Evolutionary conservation across 2,113 vertebrate genomes (phyloP), one percentile per base, ranked within the genome.

Genomic region (Sturnira hondurensis): DNA sequence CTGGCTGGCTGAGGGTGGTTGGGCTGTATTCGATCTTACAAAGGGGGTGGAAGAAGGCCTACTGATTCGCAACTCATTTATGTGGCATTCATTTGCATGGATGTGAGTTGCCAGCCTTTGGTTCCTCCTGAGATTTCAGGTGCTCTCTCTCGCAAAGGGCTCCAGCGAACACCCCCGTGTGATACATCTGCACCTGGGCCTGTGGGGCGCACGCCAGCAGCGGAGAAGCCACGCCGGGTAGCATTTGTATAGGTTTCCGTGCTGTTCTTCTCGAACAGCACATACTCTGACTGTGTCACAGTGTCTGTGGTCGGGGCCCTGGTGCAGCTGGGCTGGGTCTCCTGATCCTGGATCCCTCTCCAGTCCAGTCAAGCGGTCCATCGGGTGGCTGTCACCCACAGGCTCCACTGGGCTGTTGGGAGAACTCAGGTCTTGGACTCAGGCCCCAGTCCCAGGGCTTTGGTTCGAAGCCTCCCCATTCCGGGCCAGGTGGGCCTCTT

Each of bases 231-330:
- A 50, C 70, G 77, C 56, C 43, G 2, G 3, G 2, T 1, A 11
- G 36, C 50, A 20, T 28, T 50, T 28, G 20, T 24, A 41, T 17
- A 52, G 52, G 19, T 54, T 22, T 20, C 19, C 19, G 5, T 54
- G 52, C 19, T 6, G 20, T 33, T 71, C 56, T 19, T 47, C 56
- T 22, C 0, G 15, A 24, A 38, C 26, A 24, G 43, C 47, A 24
- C n/a, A n/a, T n/a, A 0, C n/a, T 6, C 28, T 17, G 5, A 5
- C n/a, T 26, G 8, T 24, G 36, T 94, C 41, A 7, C 13, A 0
- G 61, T 20, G 14, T 61, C n/a, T 77, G 26, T 58, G 61, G 38
- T 83, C 68, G 24, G 68, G 67, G n/a, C 3, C 14, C 13, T 63
- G 36, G 11, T 20, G 4, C 12, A 14, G 36, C 36, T 15, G 31